Evolutionary conservation across 1,140 invertebrate genomes (phyloP).

Genomic region (Brachionus sp.): DNA sequence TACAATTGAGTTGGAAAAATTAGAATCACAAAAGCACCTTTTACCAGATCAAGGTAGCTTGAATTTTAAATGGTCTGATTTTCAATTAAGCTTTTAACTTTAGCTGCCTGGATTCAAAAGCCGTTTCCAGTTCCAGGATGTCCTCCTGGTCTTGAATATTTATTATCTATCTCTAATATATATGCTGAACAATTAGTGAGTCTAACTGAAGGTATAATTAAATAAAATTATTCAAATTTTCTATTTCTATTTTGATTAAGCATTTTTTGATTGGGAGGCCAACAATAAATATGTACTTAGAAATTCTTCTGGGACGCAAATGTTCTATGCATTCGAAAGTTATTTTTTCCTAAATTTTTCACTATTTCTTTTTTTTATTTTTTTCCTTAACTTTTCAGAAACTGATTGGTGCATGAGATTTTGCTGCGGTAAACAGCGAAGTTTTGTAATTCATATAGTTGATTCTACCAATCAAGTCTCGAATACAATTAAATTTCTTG

Average conservation of each 20-base stretch:
- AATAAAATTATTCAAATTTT: background rate
- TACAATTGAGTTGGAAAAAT: no score
- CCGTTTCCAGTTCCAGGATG: slow-evolving; percentile 70
- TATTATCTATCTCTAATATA: slow-evolving; percentile 80
- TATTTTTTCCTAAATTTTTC: background rate
- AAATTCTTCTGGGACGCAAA: slow-evolving; percentile 54
- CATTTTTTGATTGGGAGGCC: slow-evolving; percentile 80
- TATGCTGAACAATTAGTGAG: slow-evolving; percentile 83
- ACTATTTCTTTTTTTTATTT: background rate
- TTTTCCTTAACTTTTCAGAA: slow-evolving; percentile 58
- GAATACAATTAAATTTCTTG: background rate
- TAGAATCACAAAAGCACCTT: background rate
- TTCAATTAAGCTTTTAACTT: background rate
- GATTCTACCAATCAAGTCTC: slow-evolving; percentile 69
- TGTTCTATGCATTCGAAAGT: slow-evolving; percentile 57
- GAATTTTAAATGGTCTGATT: background rate
- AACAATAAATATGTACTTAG: slow-evolving; percentile 69
- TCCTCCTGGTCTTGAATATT: slow-evolving; percentile 85
- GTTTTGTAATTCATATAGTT: slow-evolving; percentile 79
- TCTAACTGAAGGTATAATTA: slow-evolving; percentile 68
- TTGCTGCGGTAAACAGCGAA: slow-evolving; percentile 71
- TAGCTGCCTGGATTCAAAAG: slow-evolving; percentile 24
- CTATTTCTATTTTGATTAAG: slow-evolving; percentile 54
- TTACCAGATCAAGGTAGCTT: background rate
- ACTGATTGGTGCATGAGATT: slow-evolving; percentile 73